phyloP scores from a whole-genome alignment of 2,888 invertebrate species.

The Gastracanthus pulcherrimus region DNA sequence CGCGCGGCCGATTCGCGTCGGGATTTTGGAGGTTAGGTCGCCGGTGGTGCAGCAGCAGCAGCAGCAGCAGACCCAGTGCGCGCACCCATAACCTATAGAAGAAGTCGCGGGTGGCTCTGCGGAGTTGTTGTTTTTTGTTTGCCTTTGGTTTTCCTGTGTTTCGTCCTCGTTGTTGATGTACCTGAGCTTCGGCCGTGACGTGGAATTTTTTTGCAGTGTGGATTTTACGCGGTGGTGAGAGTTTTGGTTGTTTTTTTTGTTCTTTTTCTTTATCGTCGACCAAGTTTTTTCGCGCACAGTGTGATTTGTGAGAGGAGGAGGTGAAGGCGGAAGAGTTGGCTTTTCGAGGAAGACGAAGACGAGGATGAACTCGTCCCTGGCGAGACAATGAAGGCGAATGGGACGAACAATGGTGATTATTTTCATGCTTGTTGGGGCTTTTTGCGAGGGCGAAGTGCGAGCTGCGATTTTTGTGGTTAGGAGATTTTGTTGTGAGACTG shows the following conservation, averaged over 20 bases:
- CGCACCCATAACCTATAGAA: constrained; percentile 36
- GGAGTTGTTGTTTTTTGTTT: neutral
- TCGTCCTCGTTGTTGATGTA: too few relatives aligned
- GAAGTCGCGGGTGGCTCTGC: constrained; percentile 16
- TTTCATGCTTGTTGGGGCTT: constrained; percentile 29
- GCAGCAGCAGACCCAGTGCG: too few relatives aligned
- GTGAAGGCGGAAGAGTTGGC: constrained; percentile 21
- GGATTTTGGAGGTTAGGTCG: constrained; percentile 73
- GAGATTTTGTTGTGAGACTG: too few relatives aligned
- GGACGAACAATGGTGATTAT: constrained; percentile 76
- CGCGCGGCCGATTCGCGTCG: too few relatives aligned
- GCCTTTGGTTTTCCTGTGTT: too few relatives aligned
- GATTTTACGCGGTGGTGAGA: constrained; percentile 1
- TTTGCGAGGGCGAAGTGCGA: too few relatives aligned
- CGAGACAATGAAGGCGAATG: constrained; percentile 76
- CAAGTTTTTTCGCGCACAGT: too few relatives aligned
- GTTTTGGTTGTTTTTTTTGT: neutral
- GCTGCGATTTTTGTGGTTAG: neutral
- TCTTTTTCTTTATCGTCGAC: neutral
- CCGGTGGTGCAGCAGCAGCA: too few relatives aligned
- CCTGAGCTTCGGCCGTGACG: neutral
- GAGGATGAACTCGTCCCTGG: constrained; percentile 70
- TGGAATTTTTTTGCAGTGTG: neutral
- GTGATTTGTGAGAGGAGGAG: neutral
- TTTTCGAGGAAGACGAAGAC: constrained; percentile 49